Evolutionary conservation across 2,888 invertebrate genomes (phyloP).

Genomic region (Rhagonycha fulva): DNA sequence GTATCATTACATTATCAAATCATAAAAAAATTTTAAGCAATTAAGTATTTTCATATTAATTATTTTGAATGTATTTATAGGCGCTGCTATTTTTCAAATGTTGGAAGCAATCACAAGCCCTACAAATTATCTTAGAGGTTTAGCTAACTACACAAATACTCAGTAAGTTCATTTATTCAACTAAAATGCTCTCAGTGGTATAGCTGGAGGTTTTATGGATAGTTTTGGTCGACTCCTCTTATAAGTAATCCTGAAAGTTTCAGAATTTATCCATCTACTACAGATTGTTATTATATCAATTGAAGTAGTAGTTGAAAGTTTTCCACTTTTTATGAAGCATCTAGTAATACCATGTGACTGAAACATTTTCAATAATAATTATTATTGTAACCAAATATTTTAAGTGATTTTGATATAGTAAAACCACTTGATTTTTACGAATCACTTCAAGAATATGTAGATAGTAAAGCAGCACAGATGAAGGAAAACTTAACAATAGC

Average conservation of each 20-base stretch:
- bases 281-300: too few relatives aligned
- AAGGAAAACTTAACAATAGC: neutral
- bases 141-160: neutral
- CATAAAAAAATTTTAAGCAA: too few relatives aligned
- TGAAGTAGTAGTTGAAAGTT: too few relatives aligned
- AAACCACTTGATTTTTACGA: conserved; percentile 8
- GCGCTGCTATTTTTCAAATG: neutral
- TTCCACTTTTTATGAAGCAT: too few relatives aligned
- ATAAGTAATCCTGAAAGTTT: too few relatives aligned
- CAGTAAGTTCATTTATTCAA: neutral
- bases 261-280: too few relatives aligned
- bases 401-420: neutral
- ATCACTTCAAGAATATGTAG: conserved; percentile 3
- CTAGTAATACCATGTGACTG: neutral
- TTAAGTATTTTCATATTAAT: too few relatives aligned
- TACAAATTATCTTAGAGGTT: neutral
- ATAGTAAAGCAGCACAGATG: neutral
- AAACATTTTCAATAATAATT: neutral
- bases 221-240: too few relatives aligned
- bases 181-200: too few relatives aligned
- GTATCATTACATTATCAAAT: too few relatives aligned
- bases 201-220: too few relatives aligned
- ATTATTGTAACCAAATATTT: neutral
- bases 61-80: neutral
- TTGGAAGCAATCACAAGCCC: neutral